Evolutionary conservation across 2,888 invertebrate species (phyloP).

Genomic region (Erannis defoliaria): DNA sequence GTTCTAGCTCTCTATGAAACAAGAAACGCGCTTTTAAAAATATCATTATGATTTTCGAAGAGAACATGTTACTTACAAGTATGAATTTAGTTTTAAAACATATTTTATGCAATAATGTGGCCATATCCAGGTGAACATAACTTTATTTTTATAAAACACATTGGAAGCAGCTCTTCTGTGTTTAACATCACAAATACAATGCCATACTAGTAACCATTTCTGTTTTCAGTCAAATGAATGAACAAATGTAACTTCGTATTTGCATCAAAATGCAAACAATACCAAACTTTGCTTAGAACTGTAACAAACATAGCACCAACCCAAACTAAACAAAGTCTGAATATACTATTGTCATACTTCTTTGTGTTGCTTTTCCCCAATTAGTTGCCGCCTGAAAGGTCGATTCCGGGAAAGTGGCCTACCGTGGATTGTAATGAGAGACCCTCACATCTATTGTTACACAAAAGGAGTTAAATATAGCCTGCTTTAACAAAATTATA

Average conservation of each 20-base stretch:
- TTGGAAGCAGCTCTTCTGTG: no score
- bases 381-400: constrained; percentile 44
- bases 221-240: not conserved
- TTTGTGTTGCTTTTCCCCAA: constrained; percentile 45
- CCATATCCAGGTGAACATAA: no score
- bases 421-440: constrained; percentile 43
- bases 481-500: constrained; percentile 38
- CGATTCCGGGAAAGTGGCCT: constrained; percentile 43
- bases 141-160: no score
- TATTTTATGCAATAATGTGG: no score
- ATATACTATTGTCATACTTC: constrained; percentile 38
- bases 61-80: no score
- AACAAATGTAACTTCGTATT: not conserved
- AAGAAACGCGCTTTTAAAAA: no score
- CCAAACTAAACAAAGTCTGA: constrained; percentile 22
- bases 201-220: not conserved
- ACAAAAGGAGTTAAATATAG: constrained; percentile 40
- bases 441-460: constrained; percentile 45
- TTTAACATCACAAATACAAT: not conserved
- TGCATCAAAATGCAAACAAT: constrained; percentile 12
- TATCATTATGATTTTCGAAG: no score
- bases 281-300: constrained; percentile 5
- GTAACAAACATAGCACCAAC: not conserved
- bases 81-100: no score
- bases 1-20: no score